A percentile compares a stretch with the other conserved stretches of the same genome.
Conservation (phyloP, 1,140 invertebrate species). For the Cyrtorhinus lividipennis region DNA sequence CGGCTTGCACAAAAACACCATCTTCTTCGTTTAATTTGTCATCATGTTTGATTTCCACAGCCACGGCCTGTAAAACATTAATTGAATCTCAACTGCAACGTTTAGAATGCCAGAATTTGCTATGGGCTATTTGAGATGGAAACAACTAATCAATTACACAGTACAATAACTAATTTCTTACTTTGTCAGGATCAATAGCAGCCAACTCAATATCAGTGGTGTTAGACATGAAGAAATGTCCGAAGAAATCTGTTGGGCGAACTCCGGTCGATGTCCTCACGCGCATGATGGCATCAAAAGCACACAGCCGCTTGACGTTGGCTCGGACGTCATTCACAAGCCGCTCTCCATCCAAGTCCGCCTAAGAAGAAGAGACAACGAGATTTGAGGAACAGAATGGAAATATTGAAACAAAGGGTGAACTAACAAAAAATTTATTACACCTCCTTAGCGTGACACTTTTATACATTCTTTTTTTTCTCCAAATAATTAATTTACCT, state of each 20-base stretch:
- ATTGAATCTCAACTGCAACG: no score
- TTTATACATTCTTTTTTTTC: no score
- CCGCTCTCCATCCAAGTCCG: conserved; percentile 78
- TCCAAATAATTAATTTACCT: no score
- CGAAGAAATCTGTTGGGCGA: conserved; percentile 92
- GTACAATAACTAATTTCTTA: conserved; percentile 15
- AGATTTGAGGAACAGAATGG: no score
- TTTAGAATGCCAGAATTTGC: no score
- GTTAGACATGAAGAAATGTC: conserved; percentile 96
- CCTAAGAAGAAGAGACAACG: conserved; percentile 43
- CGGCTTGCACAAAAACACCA: conserved; percentile 79
- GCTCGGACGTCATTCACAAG: conserved; percentile 72
- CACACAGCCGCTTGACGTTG: conserved; percentile 64
- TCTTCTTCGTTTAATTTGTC: conserved; percentile 91
- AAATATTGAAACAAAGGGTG: no score
- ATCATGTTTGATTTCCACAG: conserved; percentile 95
- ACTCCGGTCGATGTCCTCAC: conserved; percentile 91
- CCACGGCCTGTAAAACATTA: conserved; percentile 57
- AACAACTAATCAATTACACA: neutral
- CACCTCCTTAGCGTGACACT: no score
- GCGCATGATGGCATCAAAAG: conserved; percentile 90
- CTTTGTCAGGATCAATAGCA: conserved; percentile 64
- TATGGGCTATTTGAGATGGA: no score
- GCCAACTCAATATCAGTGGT: conserved; percentile 94
- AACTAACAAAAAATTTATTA: no score